Conservation (phyloP, 2,888 invertebrate species). For the Aphodius sticticus region DNA sequence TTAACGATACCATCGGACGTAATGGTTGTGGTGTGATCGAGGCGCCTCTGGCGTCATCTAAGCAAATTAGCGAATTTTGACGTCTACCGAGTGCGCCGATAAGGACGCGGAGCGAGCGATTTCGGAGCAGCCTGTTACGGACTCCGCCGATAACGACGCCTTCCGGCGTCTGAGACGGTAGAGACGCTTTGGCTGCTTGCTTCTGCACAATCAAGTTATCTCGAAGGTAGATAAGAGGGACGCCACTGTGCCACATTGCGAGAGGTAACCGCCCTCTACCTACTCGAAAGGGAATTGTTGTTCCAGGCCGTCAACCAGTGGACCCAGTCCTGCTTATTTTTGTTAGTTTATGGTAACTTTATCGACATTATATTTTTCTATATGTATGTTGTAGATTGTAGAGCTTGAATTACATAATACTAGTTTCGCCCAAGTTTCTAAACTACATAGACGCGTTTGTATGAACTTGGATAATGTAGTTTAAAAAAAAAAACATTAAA, state of each 20-base stretch:
- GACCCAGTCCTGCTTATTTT: no score
- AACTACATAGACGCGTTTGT: no score
- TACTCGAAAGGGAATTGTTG: not conserved
- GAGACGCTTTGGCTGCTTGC: not conserved
- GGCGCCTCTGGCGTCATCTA: not conserved
- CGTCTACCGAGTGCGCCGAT: constrained; percentile 9
- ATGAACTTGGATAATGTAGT: no score
- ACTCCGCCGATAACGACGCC: constrained; percentile 19
- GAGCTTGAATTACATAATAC: no score
- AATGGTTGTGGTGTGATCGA: not conserved
- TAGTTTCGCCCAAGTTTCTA: no score
- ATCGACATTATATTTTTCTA: no score
- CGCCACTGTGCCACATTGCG: constrained; percentile 11
- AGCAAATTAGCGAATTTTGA: constrained; percentile 20
- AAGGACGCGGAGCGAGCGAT: constrained; percentile 10
- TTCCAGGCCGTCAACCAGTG: not conserved
- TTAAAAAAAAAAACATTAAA: no score
- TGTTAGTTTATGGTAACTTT: no score
- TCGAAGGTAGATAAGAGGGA: constrained; percentile 21
- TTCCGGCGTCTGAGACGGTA: constrained; percentile 14
- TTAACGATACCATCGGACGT: not conserved
- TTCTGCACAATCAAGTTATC: constrained; percentile 17
- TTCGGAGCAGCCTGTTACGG: constrained; percentile 8
- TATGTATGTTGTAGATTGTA: no score
- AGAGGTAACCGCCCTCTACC: not conserved